A percentile compares a stretch with the other conserved stretches of the same genome.
phyloP scores from a whole-genome alignment of 2,797 vertebrate species.

The Nasua narica region DNA sequence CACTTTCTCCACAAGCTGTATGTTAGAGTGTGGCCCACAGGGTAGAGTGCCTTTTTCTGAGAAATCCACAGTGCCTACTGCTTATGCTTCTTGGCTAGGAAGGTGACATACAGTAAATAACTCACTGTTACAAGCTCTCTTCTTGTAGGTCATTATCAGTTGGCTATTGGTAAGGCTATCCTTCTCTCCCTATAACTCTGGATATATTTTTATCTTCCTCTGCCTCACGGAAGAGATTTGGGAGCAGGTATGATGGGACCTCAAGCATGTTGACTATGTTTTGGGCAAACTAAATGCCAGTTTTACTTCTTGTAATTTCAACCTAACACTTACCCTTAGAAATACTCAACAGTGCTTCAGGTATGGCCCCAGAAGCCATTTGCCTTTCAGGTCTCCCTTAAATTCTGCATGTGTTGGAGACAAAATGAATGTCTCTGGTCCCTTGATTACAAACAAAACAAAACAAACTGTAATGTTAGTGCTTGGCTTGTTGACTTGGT shows the following conservation, averaged over 20 bases:
- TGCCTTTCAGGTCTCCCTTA: not conserved
- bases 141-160: not conserved
- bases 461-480: not conserved
- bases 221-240: not conserved
- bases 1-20: not conserved
- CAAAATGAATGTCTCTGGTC: not conserved
- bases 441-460: not conserved
- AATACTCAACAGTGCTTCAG: not conserved
- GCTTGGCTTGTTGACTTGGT: not conserved
- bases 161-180: not conserved
- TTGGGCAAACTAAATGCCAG: not conserved
- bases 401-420: not conserved
- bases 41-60: not conserved
- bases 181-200: not conserved
- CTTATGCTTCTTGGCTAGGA: no score
- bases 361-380: not conserved
- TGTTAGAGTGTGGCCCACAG: not conserved
- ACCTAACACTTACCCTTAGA: not conserved
- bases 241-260: no score
- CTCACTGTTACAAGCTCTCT: fast-evolving
- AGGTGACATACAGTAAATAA: not conserved
- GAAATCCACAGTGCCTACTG: not conserved
- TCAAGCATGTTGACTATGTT: not conserved
- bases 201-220: not conserved
- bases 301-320: not conserved